These are phyloP conservation scores for Chanos chanos DNA, from an alignment of 2,797 vertebrate species.

Conservation along the genomic window DNA sequence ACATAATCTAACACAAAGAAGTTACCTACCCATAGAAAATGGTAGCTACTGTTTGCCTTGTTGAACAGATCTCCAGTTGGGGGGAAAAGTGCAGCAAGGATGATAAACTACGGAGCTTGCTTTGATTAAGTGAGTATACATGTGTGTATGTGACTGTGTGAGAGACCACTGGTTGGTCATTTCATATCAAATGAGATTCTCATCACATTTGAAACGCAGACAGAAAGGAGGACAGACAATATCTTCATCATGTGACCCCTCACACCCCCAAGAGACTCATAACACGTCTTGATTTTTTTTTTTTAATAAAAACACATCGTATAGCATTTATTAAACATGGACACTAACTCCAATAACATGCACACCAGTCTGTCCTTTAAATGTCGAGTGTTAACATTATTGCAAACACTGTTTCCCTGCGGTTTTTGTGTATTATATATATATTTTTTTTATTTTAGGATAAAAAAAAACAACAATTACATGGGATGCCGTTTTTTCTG, in stretches of 20 bases:
- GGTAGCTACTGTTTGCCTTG: too few relatives aligned
- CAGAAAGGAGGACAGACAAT: too few relatives aligned
- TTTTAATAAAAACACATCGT: slow-evolving; percentile 77
- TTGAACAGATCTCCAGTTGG: too few relatives aligned
- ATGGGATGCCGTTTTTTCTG: slow-evolving; percentile 81
- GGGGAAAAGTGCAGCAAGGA: too few relatives aligned
- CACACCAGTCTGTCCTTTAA: slow-evolving; percentile 73
- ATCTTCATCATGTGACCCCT: slow-evolving; percentile 55
- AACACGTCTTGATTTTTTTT: slow-evolving; percentile 56
- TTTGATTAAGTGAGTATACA: too few relatives aligned
- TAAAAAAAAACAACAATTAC: slow-evolving; percentile 80
- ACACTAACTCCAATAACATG: slow-evolving; percentile 77
- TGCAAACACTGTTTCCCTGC: slow-evolving; percentile 85
- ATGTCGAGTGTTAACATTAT: slow-evolving; percentile 79
- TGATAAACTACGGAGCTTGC: too few relatives aligned
- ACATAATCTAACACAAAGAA: too few relatives aligned
- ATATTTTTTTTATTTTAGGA: slow-evolving; percentile 83
- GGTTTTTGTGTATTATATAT: slow-evolving; percentile 82
- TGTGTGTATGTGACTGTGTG: too few relatives aligned
- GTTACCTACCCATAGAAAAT: too few relatives aligned
- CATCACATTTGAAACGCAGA: too few relatives aligned
- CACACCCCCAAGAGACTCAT: slow-evolving; percentile 61
- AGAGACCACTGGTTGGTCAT: too few relatives aligned
- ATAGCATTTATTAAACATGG: slow-evolving; percentile 80
- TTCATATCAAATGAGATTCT: too few relatives aligned